phyloP scores from a whole-genome alignment of 1,140 invertebrate genomes.

The Camponotus floridanus region DNA sequence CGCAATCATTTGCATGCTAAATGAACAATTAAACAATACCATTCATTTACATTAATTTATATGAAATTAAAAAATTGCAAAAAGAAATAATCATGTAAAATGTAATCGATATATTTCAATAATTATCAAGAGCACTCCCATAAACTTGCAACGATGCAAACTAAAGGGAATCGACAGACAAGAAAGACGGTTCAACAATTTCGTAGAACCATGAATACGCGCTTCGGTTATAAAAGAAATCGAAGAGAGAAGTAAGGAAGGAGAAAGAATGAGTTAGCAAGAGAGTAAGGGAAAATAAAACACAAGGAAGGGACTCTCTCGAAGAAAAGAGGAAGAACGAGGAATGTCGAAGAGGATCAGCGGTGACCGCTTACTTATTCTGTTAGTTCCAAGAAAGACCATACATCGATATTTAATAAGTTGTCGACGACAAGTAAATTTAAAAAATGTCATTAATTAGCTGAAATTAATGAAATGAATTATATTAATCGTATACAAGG shows the following conservation, averaged over 20 bases:
- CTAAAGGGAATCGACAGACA: conserved; percentile 58
- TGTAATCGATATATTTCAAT: not conserved
- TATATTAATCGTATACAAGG: not conserved
- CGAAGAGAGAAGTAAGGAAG: conserved; percentile 41
- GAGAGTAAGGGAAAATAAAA: conserved; percentile 55
- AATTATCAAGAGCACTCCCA: not conserved
- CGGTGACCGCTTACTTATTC: conserved; percentile 49
- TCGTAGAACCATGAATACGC: conserved; percentile 75
- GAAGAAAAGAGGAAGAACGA: conserved; percentile 23
- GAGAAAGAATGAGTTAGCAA: conserved; percentile 45
- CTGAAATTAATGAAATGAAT: not conserved
- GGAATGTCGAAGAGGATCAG: conserved; percentile 40
- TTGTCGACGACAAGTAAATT: conserved; percentile 9
- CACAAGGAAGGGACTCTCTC: conserved; percentile 62
- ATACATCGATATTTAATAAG: conserved; percentile 34
- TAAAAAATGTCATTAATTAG: conserved; percentile 23
- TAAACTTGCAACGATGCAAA: conserved; percentile 22
- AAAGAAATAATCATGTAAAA: not conserved
- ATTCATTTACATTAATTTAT: not conserved
- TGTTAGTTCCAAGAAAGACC: conserved; percentile 31
- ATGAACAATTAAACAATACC: not conserved
- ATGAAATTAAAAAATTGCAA: not conserved
- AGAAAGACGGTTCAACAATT: conserved; percentile 74
- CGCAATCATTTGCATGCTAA: not conserved
- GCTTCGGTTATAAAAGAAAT: conserved; percentile 63